These are phyloP conservation scores for Diuraphis noxia DNA, from an alignment of 1,140 invertebrate species.

Conservation along the genomic window DNA sequence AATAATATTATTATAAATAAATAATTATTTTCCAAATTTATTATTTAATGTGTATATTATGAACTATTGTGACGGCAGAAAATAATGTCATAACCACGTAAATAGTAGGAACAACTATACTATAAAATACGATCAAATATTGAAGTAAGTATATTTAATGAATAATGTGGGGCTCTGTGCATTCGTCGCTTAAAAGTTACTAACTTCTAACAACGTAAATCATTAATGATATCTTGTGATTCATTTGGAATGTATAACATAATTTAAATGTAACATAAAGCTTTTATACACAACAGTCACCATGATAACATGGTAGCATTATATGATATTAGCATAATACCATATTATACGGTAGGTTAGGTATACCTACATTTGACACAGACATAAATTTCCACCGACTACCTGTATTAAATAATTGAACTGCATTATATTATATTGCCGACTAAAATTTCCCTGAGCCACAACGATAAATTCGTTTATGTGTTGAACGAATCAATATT, in stretches of 20 bases:
- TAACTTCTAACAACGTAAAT: neutral
- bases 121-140: neutral
- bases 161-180: neutral
- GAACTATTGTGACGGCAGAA: neutral
- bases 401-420: conserved; percentile 10
- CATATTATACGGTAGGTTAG: neutral
- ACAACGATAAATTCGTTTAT: neutral
- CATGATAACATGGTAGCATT: neutral
- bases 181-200: neutral
- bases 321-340: neutral
- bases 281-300: neutral
- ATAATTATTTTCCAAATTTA: too few species aligned
- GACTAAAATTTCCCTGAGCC: neutral
- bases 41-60: too few species aligned
- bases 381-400: neutral
- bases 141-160: neutral
- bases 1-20: neutral
- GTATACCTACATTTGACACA: neutral
- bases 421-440: neutral
- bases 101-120: neutral
- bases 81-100: neutral
- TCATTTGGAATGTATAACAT: neutral
- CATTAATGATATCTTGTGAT: neutral
- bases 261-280: neutral
- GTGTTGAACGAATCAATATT: neutral